Percentiles rank a stretch among this genome's conserved stretches.
Evolutionary conservation across 92 coral and sea anemone genomes (phyloP).

Genomic region (Siderastrea siderea): DNA sequence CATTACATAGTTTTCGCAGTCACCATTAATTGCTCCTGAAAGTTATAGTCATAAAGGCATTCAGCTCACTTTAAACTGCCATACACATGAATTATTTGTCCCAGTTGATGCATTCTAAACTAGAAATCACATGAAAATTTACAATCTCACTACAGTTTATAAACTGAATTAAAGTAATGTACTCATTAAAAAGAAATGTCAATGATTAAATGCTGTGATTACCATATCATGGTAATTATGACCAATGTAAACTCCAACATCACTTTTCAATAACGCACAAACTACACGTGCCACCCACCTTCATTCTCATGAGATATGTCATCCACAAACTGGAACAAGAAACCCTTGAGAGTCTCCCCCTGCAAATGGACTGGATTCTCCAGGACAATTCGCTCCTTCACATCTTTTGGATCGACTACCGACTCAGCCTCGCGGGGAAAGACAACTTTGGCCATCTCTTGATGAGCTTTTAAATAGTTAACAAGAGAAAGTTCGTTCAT

Average conservation of each 20-base stretch:
- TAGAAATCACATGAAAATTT: background rate
- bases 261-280: background rate
- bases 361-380: slow-evolving; percentile 9
- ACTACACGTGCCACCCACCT: background rate
- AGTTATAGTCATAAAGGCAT: background rate
- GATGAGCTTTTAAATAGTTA: slow-evolving; percentile 18
- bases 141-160: background rate
- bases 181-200: background rate
- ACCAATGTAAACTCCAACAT: background rate
- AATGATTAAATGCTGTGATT: background rate
- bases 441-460: slow-evolving; percentile 20
- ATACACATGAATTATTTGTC: background rate
- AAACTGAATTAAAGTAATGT: background rate
- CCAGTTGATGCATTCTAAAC: background rate
- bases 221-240: background rate
- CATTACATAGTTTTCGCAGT: too few species aligned
- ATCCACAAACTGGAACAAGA: slow-evolving; percentile 35
- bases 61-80: background rate
- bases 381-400: slow-evolving; percentile 27
- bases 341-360: background rate
- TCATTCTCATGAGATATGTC: background rate
- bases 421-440: slow-evolving; percentile 38
- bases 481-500: slow-evolving; percentile 51
- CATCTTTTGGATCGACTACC: slow-evolving; percentile 13
- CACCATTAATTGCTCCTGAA: too few species aligned